Evolutionary conservation across 2,113 vertebrate genomes (phyloP).

Genomic region (Tupaia chinensis): DNA sequence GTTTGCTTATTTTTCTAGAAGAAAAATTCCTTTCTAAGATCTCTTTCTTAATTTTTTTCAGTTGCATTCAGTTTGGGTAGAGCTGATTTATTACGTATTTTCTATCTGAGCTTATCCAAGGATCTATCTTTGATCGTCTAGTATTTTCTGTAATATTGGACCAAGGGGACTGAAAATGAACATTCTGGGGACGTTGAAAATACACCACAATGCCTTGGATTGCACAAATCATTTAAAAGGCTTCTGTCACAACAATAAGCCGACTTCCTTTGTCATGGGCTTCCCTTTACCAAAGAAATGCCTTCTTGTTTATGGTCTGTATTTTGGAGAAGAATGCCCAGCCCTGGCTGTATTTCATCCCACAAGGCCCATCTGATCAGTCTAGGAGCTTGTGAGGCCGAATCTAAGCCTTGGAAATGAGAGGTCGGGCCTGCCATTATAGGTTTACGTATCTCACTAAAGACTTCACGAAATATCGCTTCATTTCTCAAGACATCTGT

Average conservation of each 20-base stretch:
- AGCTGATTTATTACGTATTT: background rate
- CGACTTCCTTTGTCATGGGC: background rate
- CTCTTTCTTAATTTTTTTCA: slow-evolving; percentile 41
- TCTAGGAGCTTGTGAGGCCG: slow-evolving; percentile 41
- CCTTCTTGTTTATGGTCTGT: background rate
- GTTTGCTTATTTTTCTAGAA: background rate
- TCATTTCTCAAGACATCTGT: background rate
- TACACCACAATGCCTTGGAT: background rate
- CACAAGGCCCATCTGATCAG: background rate
- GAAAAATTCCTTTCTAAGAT: slow-evolving; percentile 37
- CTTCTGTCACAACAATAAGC: background rate
- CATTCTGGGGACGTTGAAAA: background rate
- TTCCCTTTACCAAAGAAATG: slow-evolving; percentile 9
- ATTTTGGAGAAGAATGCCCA: background rate
- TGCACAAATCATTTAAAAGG: background rate
- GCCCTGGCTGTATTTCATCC: background rate
- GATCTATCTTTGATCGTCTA: background rate
- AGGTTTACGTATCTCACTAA: background rate
- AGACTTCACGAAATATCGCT: background rate
- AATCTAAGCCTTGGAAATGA: slow-evolving; percentile 48
- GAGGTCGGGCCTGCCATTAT: background rate
- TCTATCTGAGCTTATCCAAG: background rate
- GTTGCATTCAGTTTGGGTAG: background rate
- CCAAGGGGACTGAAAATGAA: background rate
- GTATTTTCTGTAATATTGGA: background rate